phyloP scores from a whole-genome alignment of 2,113 vertebrate species.

The Nibea albiflora region DNA sequence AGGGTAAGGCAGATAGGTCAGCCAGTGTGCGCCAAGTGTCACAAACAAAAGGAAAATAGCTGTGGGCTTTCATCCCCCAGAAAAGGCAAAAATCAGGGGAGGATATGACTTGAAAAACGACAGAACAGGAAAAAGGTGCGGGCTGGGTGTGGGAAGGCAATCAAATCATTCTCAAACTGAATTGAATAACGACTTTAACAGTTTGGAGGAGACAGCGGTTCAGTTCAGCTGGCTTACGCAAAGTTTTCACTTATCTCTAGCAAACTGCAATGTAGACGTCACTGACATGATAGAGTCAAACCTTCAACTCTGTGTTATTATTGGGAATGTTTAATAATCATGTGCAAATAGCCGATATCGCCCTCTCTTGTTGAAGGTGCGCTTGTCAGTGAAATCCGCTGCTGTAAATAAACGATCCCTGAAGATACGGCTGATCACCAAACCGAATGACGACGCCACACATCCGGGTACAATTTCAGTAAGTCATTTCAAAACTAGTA shows the following conservation, averaged over 20 bases:
- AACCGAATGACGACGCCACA: neutral
- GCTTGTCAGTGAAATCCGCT: slow-evolving; percentile 15
- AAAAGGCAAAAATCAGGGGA: slow-evolving; percentile 32
- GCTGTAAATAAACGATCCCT: neutral
- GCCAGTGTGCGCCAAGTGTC: slow-evolving; percentile 77
- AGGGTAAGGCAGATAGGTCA: slow-evolving; percentile 78
- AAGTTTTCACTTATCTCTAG: slow-evolving; percentile 3
- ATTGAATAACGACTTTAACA: slow-evolving; percentile 26
- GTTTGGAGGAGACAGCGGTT: slow-evolving; percentile 12
- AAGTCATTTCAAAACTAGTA: neutral
- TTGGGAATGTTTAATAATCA: neutral
- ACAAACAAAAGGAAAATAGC: slow-evolving; percentile 61
- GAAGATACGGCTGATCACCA: neutral
- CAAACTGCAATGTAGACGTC: slow-evolving; percentile 15
- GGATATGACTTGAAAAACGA: slow-evolving; percentile 38
- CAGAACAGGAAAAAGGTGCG: slow-evolving; percentile 27
- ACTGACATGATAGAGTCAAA: neutral
- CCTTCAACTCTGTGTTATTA: neutral
- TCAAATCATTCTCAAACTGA: slow-evolving; percentile 35
- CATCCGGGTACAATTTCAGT: neutral
- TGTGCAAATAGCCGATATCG: neutral
- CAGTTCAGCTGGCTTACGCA: slow-evolving; percentile 14
- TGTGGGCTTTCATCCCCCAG: slow-evolving; percentile 47
- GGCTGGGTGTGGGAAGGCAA: slow-evolving; percentile 34
- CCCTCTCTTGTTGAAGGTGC: neutral